Conservation (phyloP, 1,140 invertebrate species). For the Drosophila grimshawi region DNA sequence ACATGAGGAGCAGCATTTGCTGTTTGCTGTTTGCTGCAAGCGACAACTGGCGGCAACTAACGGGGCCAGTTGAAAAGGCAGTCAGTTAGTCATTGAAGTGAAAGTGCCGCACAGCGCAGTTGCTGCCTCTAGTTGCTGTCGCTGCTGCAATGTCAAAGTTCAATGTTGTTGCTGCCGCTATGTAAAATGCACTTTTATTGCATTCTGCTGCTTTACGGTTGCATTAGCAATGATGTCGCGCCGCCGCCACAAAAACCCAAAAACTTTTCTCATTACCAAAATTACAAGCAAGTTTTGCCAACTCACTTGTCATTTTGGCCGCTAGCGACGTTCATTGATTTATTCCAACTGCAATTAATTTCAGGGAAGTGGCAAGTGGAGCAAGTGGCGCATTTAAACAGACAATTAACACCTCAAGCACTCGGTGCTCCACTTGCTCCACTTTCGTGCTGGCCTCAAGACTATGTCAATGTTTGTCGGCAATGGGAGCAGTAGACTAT, state of each 20-base stretch:
- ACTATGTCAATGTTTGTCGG: conserved; percentile 73
- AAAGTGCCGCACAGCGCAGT: conserved; percentile 56
- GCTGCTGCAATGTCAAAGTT: conserved; percentile 46
- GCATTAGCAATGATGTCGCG: conserved; percentile 56
- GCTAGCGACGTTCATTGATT: conserved; percentile 42
- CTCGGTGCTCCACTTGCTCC: conserved; percentile 10
- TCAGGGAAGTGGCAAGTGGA: not conserved
- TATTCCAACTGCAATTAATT: conserved; percentile 5
- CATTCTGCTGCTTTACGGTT: conserved; percentile 46
- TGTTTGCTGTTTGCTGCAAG: conserved; percentile 62
- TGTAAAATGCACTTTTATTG: conserved; percentile 54
- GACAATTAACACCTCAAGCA: conserved; percentile 68
- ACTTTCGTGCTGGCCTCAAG: conserved; percentile 38
- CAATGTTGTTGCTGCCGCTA: conserved; percentile 19
- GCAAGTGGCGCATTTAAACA: conserved; percentile 1
- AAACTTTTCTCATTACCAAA: conserved; percentile 50
- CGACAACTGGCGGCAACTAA: conserved; percentile 19
- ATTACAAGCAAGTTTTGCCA: conserved; percentile 20
- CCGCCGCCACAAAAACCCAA: not conserved
- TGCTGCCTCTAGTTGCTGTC: conserved; percentile 4
- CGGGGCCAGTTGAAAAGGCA: conserved; percentile 49
- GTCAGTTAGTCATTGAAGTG: conserved; percentile 55
- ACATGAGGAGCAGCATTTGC: conserved; percentile 42
- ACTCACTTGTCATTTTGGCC: conserved; percentile 44
- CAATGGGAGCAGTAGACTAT: conserved; percentile 54